A percentile compares a stretch with the other conserved stretches of the same genome.
Evolutionary conservation across 2,888 invertebrate species (phyloP).

Genomic region (Lepeophtheirus nordmannii): DNA sequence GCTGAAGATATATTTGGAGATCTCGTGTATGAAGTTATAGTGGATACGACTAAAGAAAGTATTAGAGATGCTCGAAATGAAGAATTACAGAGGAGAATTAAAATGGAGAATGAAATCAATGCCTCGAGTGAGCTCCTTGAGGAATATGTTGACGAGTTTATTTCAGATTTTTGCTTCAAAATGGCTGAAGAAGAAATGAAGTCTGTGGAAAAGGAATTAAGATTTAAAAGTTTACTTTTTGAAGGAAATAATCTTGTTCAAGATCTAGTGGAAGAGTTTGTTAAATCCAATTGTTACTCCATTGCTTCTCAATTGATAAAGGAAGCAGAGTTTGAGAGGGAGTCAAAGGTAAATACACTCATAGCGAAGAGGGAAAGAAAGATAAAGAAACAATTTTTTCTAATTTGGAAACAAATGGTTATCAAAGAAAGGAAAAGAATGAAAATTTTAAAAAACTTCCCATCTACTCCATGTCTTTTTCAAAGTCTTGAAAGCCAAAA

Average conservation of each 20-base stretch:
- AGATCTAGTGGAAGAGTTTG: neutral
- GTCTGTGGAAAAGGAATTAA: neutral
- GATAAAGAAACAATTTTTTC: neutral
- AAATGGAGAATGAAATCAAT: neutral
- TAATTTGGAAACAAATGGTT: neutral
- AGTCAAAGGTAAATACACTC: neutral
- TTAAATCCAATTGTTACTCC: neutral
- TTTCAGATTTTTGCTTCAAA: neutral
- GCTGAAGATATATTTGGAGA: neutral
- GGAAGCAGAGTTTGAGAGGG: neutral
- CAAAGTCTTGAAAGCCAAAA: neutral
- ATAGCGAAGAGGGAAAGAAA: neutral
- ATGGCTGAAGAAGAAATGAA: constrained; percentile 9
- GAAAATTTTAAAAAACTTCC: constrained; percentile 14
- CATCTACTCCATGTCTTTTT: neutral
- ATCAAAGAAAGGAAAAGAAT: neutral
- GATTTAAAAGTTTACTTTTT: neutral
- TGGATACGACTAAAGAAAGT: neutral
- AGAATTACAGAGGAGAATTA: constrained; percentile 7
- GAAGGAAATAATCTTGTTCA: neutral
- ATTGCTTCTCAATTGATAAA: neutral
- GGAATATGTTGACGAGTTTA: constrained; percentile 8
- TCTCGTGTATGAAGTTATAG: neutral
- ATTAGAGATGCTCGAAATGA: constrained; percentile 14
- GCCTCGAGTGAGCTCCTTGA: constrained; percentile 2